These are phyloP conservation scores for Furcifer pardalis DNA, from an alignment of 2,797 vertebrate species.

Conservation along the genomic window DNA sequence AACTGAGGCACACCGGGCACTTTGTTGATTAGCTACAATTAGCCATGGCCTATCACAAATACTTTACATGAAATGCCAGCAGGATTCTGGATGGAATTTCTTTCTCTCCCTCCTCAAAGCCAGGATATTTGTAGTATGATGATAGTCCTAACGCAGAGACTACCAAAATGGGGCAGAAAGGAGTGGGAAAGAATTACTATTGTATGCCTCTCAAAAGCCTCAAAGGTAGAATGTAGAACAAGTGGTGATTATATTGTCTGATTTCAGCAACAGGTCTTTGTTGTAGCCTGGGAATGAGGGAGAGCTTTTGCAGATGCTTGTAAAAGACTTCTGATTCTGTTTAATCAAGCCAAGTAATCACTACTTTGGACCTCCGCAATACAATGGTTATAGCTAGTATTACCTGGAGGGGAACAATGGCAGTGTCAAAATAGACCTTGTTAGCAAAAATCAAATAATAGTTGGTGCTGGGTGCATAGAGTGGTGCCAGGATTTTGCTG, in stretches of 20 bases:
- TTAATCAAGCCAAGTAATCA: neutral
- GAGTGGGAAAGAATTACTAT: neutral
- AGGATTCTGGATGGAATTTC: no score
- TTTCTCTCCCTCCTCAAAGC: no score
- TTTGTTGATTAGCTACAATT: no score
- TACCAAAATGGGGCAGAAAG: neutral
- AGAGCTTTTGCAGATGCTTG: neutral
- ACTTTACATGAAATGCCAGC: no score
- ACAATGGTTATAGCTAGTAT: neutral
- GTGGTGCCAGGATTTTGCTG: constrained; percentile 9
- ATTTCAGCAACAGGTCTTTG: neutral
- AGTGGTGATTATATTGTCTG: neutral
- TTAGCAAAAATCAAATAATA: constrained; percentile 15
- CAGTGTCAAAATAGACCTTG: constrained; percentile 9
- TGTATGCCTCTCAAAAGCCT: no score
- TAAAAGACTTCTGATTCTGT: no score
- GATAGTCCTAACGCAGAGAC: neutral
- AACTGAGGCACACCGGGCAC: no score
- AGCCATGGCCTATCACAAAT: no score
- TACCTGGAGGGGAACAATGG: constrained; percentile 13
- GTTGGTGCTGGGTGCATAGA: neutral
- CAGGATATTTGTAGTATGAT: no score
- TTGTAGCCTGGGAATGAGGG: neutral
- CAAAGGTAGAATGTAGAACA: no score
- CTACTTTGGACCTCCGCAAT: neutral